Percentiles rank a stretch among this genome's conserved stretches.
These are phyloP conservation scores for Galerucella nymphaeae DNA, from an alignment of 2,888 invertebrate genomes.

Conservation along the genomic window DNA sequence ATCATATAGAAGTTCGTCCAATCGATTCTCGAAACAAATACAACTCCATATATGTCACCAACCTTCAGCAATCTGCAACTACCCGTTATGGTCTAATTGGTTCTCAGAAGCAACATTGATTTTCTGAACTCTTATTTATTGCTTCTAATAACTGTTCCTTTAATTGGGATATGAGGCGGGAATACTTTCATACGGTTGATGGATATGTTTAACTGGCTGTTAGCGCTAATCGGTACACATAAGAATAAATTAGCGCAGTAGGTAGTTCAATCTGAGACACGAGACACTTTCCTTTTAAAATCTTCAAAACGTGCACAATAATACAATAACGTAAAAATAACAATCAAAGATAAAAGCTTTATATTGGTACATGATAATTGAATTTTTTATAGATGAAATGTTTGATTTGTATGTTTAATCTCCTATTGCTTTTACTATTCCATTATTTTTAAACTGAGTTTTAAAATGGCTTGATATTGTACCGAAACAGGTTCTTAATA, in stretches of 20 bases:
- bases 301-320: neutral
- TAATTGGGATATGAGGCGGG: constrained; percentile 55
- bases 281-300: neutral
- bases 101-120: constrained; percentile 66
- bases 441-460: too few relatives aligned
- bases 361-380: too few relatives aligned
- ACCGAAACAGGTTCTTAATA: too few relatives aligned
- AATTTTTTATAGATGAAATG: too few relatives aligned
- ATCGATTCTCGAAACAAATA: constrained; percentile 66
- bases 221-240: constrained; percentile 30
- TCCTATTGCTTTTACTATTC: too few relatives aligned
- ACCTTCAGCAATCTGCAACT: constrained; percentile 64
- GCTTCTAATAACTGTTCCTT: constrained; percentile 60
- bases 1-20: constrained; percentile 62
- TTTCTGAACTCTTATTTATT: constrained; percentile 62
- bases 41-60: constrained; percentile 65
- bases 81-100: constrained; percentile 67
- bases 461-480: too few relatives aligned
- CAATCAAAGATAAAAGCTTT: too few relatives aligned
- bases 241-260: constrained; percentile 12
- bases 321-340: too few relatives aligned
- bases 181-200: constrained; percentile 41
- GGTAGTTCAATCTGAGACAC: constrained; percentile 1
- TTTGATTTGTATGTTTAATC: too few relatives aligned
- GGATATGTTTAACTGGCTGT: constrained; percentile 38